Evolutionary conservation across 23 tunicate species (phyloP).

Genomic region (Ciona savignyi): DNA sequence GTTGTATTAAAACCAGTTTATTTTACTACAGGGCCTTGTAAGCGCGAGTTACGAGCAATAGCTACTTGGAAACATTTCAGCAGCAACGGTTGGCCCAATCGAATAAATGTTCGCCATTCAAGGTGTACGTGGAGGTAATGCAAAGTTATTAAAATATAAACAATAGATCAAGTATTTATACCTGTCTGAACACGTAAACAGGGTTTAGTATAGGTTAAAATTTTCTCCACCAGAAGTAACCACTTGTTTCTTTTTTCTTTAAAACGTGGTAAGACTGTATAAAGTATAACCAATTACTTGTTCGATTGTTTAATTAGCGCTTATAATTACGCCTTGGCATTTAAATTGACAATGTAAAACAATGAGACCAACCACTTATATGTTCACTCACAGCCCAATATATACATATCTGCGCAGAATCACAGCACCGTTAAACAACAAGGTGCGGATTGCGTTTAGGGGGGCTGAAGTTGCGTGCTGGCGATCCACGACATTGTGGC

Average conservation of each 20-base stretch:
- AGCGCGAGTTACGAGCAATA: constrained; percentile 37
- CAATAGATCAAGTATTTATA: neutral
- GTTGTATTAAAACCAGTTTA: too few species aligned
- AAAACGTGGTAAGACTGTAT: neutral
- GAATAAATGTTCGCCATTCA: constrained; percentile 36
- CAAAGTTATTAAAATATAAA: neutral
- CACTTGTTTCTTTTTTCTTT: too few species aligned
- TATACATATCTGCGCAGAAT: neutral
- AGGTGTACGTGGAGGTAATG: constrained; percentile 80
- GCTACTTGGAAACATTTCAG: constrained; percentile 36
- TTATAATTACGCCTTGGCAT: too few species aligned
- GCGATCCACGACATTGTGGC: constrained; percentile 56
- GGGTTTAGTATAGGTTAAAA: too few species aligned
- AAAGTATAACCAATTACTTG: too few species aligned
- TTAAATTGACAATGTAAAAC: too few species aligned
- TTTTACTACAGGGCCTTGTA: constrained; percentile 70
- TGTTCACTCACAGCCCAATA: neutral
- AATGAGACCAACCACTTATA: too few species aligned
- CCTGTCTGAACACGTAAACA: too few species aligned
- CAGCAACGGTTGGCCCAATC: constrained; percentile 51
- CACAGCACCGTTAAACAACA: constrained; percentile 10
- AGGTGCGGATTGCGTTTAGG: constrained; percentile 55
- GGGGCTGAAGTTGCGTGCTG: constrained; percentile 46
- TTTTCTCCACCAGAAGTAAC: too few species aligned
- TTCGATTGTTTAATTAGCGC: too few species aligned